Evolutionary conservation across 2,113 vertebrate species (phyloP), one percentile per base, ranked within the genome.

Genomic region (Eublepharis macularius): DNA sequence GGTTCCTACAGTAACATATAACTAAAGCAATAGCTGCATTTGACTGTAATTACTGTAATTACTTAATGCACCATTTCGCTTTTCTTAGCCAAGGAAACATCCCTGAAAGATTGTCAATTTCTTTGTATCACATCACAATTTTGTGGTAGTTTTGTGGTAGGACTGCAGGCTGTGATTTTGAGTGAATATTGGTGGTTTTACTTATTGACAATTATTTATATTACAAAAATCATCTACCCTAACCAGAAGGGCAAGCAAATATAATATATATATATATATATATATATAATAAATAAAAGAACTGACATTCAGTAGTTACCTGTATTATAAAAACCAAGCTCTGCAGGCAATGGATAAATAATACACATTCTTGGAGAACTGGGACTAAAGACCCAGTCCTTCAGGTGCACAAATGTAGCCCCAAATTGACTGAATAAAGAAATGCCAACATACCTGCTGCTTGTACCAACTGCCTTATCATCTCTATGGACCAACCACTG

Each of bases 71-170:
- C 34, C 10, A 21, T 84, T 76, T 68, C 76, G 34, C 45, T 84
- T 36, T 69, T 84, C 14, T 68, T 76, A 45, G 10, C 39, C 63
- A 41, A 41, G 2, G 41, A 29, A 68, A 36, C 9, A 84, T 43
- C 29, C 14, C 34, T 49, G 68, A 11, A 21, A 49, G 63, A 47
- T 36, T 29, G 72, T 43, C n/a, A n/a, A 57, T 43, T 45, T 12
- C 65, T 72, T 5, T 2, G 0, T 24, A 3, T 76, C 9, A 75
- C 54, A 1, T 43, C 5, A 3, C 41, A 19, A 1, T 17, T 29
- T 87, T 32, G 49, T 14, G 2, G n/a, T 16, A 0, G 2, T 43
- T 36, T 0, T 26, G n/a, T n/a, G n/a, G n/a, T n/a, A n/a, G n/a
- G n/a, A 34, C 7, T 34, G 17, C 34, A 57, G 26, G 4, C 3